phyloP scores from a whole-genome alignment of 2,797 vertebrate genomes.

The Lepidocolaptes lacrymiger region DNA sequence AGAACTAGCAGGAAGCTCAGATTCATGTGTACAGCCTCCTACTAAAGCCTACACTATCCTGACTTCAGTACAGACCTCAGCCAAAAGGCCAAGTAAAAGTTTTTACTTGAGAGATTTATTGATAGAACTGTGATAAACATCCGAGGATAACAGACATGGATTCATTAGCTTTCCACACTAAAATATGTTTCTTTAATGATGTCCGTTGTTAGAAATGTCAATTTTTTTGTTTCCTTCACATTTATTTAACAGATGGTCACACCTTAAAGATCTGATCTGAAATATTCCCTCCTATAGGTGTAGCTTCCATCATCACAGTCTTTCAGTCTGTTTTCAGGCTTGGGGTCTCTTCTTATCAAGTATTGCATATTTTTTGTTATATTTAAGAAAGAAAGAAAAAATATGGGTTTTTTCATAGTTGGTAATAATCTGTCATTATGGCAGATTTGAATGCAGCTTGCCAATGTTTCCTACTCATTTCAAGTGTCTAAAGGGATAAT shows the following conservation, averaged over 20 bases:
- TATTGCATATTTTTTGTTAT: background rate
- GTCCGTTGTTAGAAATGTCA: background rate
- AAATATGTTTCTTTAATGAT: background rate
- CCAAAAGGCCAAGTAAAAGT: background rate
- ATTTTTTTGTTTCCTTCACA: background rate
- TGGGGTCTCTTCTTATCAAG: background rate
- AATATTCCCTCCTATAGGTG: background rate
- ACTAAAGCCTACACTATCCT: background rate
- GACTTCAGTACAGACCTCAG: background rate
- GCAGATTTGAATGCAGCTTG: background rate
- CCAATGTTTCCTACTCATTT: background rate
- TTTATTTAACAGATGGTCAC: background rate
- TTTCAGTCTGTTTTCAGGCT: background rate
- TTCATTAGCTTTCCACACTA: background rate
- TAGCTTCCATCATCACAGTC: background rate
- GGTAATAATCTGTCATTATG: background rate
- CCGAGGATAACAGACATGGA: background rate
- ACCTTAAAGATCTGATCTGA: background rate
- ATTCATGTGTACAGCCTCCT: background rate
- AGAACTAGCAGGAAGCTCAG: background rate
- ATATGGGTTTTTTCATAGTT: rapidly evolving
- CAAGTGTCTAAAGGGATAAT: background rate
- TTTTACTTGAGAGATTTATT: background rate
- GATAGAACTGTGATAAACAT: background rate
- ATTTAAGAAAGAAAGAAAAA: background rate